Conservation (phyloP, 2,113 vertebrate species). For the Turnix velox region DNA sequence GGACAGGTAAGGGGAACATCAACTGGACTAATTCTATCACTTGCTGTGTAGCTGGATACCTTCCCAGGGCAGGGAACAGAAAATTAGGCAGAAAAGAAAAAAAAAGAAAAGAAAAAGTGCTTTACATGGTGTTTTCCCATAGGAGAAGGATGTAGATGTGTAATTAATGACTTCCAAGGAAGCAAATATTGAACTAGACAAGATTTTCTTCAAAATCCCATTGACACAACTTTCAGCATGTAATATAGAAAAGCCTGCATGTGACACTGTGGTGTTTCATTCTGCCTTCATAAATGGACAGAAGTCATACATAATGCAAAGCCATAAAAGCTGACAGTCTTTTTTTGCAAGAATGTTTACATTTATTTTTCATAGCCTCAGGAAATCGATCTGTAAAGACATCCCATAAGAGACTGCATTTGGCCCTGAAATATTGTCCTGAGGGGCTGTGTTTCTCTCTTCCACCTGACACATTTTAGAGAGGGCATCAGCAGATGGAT, state of each 20-base stretch:
- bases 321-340: not conserved
- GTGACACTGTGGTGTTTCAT: not conserved
- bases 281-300: not conserved
- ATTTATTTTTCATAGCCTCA: slow-evolving; percentile 56
- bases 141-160: not conserved
- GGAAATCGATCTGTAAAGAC: slow-evolving; percentile 47
- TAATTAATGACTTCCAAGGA: not conserved
- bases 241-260: not conserved
- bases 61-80: not conserved
- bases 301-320: slow-evolving; percentile 2
- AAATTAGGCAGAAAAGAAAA: rapidly evolving
- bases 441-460: not conserved
- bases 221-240: not conserved
- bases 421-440: slow-evolving; percentile 14
- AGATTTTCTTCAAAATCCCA: not conserved
- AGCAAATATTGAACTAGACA: not conserved
- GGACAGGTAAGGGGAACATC: not conserved
- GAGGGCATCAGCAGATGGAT: slow-evolving; percentile 20
- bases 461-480: slow-evolving; percentile 3
- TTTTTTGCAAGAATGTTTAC: slow-evolving; percentile 26
- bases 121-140: not conserved
- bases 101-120: rapidly evolving
- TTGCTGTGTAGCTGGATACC: not conserved
- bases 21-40: too few species aligned
- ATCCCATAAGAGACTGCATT: slow-evolving; percentile 10